Percentiles rank a stretch among this genome's conserved stretches.
Conservation (phyloP, 2,797 vertebrate species). For the Channallabes apus region DNA sequence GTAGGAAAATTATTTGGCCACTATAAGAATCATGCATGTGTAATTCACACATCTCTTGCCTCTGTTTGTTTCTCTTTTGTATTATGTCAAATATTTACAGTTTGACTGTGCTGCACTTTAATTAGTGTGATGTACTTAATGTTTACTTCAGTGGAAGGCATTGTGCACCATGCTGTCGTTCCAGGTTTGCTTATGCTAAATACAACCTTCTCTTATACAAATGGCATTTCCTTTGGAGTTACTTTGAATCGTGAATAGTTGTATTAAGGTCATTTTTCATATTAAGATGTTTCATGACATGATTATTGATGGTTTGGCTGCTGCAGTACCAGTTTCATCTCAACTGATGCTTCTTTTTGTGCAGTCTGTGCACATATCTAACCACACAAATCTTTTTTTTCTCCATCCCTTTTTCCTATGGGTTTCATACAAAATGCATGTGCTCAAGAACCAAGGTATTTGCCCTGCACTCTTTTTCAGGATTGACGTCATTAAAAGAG, state of each 20-base stretch:
- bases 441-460: background rate
- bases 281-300: background rate
- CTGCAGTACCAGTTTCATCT: background rate
- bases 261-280: background rate
- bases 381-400: background rate
- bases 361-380: background rate
- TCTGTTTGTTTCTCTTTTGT: background rate
- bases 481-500: background rate
- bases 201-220: background rate
- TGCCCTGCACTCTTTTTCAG: too few relatives aligned
- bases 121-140: background rate
- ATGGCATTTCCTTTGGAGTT: background rate
- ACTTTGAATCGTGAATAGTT: background rate
- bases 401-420: too few relatives aligned
- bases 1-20: background rate
- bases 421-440: background rate
- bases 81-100: background rate
- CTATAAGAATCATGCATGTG: background rate
- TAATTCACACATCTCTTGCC: background rate
- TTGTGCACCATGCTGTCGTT: background rate
- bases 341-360: background rate
- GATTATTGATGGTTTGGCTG: background rate
- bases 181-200: background rate
- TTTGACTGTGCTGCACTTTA: background rate
- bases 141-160: background rate